Conservation (phyloP, 2,888 invertebrate species). For the Macrosiphum euphorbiae region DNA sequence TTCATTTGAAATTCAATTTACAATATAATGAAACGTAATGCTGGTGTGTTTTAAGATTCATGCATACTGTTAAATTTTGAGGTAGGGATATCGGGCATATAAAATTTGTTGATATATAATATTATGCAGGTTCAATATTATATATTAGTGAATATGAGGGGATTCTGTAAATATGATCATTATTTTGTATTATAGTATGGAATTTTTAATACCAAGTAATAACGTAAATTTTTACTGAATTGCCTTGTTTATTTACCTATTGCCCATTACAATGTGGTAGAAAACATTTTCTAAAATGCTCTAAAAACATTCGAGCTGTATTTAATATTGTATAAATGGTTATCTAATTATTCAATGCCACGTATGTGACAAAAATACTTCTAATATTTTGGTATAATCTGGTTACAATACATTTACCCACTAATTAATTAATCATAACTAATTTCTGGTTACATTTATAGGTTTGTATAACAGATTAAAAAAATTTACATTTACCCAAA, state of each 20-base stretch:
- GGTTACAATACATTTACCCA: neutral
- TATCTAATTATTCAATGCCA: neutral
- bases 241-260: neutral
- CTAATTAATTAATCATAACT: neutral
- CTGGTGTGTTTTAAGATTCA: too few relatives aligned
- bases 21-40: too few relatives aligned
- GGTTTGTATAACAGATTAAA: conserved; percentile 78
- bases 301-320: too few relatives aligned
- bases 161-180: neutral
- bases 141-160: neutral
- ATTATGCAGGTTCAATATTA: neutral
- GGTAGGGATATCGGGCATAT: too few relatives aligned
- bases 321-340: neutral
- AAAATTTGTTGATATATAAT: too few relatives aligned
- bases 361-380: neutral
- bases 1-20: too few relatives aligned
- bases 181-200: neutral
- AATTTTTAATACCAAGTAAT: neutral
- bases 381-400: neutral
- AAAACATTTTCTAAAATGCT: too few relatives aligned
- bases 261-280: too few relatives aligned
- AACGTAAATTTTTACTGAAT: neutral
- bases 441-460: conserved; percentile 69
- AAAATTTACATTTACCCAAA: conserved; percentile 79
- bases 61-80: too few relatives aligned